Evolutionary conservation across 92 coral and sea anemone species (phyloP).

Genomic region (Porites evermanni): DNA sequence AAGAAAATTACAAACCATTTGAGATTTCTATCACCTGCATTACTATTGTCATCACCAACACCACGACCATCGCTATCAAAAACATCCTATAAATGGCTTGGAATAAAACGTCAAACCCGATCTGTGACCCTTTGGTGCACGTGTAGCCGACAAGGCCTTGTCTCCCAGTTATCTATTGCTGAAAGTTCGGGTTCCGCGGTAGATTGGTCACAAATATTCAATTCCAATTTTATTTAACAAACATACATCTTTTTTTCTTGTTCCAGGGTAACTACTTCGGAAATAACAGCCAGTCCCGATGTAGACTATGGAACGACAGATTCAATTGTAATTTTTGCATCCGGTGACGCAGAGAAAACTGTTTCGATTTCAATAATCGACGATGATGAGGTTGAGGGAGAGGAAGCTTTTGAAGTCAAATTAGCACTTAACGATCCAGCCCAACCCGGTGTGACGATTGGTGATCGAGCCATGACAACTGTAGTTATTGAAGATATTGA

Average conservation of each 20-base stretch:
- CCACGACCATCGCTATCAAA: no score
- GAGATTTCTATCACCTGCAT: not conserved
- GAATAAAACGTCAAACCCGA: no score
- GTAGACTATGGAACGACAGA: slow-evolving; percentile 13
- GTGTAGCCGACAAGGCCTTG: no score
- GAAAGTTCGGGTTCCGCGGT: no score
- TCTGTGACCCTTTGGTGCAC: no score
- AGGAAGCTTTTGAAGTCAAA: slow-evolving; percentile 37
- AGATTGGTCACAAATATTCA: no score
- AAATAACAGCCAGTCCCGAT: slow-evolving; percentile 30
- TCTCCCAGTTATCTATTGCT: no score
- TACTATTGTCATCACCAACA: no score
- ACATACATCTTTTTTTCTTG: not conserved
- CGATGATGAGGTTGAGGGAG: slow-evolving; percentile 39
- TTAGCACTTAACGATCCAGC: slow-evolving; percentile 21
- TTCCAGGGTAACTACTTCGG: slow-evolving; percentile 31
- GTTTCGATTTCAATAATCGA: slow-evolving; percentile 14
- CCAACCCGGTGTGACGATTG: slow-evolving; percentile 8
- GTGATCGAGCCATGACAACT: not conserved
- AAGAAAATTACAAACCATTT: not conserved
- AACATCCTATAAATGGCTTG: no score
- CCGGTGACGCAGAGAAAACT: slow-evolving; percentile 40
- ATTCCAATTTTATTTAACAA: no score
- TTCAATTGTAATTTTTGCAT: slow-evolving; percentile 11
- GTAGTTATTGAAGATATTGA: slow-evolving; percentile 22